Base-by-base conservation (phyloP, 1,140 invertebrate species). In the Pinna nobilis region DNA sequence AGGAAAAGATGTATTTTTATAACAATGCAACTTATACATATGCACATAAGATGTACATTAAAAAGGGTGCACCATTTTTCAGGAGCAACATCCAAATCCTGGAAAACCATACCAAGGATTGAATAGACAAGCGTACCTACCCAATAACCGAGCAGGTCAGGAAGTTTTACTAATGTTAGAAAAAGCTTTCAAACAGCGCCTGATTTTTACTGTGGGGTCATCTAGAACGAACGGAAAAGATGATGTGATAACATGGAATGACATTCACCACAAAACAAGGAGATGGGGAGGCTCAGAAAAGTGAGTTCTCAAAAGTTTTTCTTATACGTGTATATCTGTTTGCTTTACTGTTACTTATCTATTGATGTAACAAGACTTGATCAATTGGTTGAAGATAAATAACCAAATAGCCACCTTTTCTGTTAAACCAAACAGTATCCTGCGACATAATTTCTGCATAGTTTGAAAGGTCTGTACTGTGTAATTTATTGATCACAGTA, bases 191-290 rank as follows among this genome's bases (percentile, higher is more conserved):
- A 93, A 96, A 82, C 90, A 94, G 23, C 92, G 94, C 63, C 85
- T 95, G 57, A 92, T 95, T 69, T 97, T 97, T 87, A 95, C 95
- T 0, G 92, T 97, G 69, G 94, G 94, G 11, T 91, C 93, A 66
- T 96, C 95, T 11, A 92, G 93, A 32, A 97, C 96, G 4, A 96
- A 95, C 3, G 95, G 95, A 1, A 92, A 93, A 70, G 94, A 96
- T 86, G 94, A 96, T 88, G 94, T 96, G 60, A 93, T 96, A 20
- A 93, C 94, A 20, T 97, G 96, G 95, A 95, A 96, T 88, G 93
- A 93, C 82, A 94, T 96, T 65, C 94, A 95, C 83, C 95, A 96
- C 81, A 96, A 96, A 88, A 96, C 95, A 33, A 71, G 53, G 5
- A 65, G 44, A 28, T 11, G 30, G n/a, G 80, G 77, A 30, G 75